These are phyloP conservation scores for Schizothorax lantsangensis DNA, from an alignment of 2,797 vertebrate genomes.

Conservation along the genomic window DNA sequence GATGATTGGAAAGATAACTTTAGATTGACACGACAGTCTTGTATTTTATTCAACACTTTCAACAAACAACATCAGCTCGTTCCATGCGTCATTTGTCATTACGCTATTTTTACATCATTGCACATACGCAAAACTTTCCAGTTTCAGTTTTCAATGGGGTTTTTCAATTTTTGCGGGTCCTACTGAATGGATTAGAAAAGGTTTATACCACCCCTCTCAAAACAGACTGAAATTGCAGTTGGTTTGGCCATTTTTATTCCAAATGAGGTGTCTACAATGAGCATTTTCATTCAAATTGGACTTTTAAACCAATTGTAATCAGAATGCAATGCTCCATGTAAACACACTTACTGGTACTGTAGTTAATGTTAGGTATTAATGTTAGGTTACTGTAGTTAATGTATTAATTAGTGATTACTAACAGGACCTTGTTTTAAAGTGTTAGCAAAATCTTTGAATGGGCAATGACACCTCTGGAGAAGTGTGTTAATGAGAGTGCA, in stretches of 20 bases:
- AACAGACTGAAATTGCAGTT: not conserved
- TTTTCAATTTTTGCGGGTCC: too few species aligned
- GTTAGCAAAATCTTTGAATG: not conserved
- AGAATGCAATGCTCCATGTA: too few species aligned
- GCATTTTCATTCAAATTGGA: not conserved
- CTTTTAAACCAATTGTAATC: too few species aligned
- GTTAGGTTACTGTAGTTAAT: not conserved
- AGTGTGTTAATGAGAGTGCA: not conserved
- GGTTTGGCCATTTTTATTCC: not conserved
- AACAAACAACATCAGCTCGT: too few species aligned
- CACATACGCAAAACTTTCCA: too few species aligned
- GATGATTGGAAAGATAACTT: not conserved
- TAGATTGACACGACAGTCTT: too few species aligned
- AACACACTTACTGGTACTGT: not conserved
- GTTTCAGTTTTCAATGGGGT: too few species aligned
- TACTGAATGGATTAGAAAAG: too few species aligned
- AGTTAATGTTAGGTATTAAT: not conserved
- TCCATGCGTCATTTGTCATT: too few species aligned
- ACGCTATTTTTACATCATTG: too few species aligned
- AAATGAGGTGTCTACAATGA: not conserved
- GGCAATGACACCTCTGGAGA: not conserved
- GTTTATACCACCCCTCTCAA: not conserved
- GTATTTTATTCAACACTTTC: too few species aligned
- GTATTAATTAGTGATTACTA: too few species aligned
- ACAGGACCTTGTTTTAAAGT: not conserved